Conservation (phyloP, 2,888 invertebrate species). For the Drosophila leonis region DNA sequence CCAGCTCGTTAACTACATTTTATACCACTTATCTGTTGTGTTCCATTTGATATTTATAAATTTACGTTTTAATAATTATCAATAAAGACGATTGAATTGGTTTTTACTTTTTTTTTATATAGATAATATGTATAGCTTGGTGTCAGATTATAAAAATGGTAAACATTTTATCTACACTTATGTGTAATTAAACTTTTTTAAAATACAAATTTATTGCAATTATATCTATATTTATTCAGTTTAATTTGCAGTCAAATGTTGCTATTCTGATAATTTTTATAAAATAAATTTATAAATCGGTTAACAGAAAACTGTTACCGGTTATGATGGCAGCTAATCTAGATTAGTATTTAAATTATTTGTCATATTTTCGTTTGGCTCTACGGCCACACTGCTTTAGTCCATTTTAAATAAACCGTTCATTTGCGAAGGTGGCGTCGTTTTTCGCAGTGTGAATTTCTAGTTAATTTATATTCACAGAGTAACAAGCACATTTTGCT, state of each 20-base stretch:
- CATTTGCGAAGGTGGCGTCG: constrained; percentile 61
- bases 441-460: constrained; percentile 32
- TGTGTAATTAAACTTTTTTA: not conserved
- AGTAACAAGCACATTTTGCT: constrained; percentile 7
- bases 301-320: constrained; percentile 14
- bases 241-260: not conserved
- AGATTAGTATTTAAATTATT: not conserved
- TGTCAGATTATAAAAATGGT: not conserved
- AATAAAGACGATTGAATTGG: not conserved
- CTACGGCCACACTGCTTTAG: constrained; percentile 37
- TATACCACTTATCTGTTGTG: not conserved
- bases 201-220: not conserved
- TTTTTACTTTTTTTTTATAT: not conserved
- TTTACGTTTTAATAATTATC: not conserved
- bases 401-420: constrained; percentile 73
- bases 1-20: not conserved
- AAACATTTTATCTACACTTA: not conserved
- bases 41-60: not conserved
- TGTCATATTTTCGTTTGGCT: not conserved
- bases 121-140: not conserved
- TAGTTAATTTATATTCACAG: not conserved
- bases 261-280: not conserved
- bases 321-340: not conserved
- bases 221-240: not conserved
- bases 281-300: constrained; percentile 1